Conservation (phyloP, 2,113 vertebrate genomes). For the Acrocephalus arundinaceus region DNA sequence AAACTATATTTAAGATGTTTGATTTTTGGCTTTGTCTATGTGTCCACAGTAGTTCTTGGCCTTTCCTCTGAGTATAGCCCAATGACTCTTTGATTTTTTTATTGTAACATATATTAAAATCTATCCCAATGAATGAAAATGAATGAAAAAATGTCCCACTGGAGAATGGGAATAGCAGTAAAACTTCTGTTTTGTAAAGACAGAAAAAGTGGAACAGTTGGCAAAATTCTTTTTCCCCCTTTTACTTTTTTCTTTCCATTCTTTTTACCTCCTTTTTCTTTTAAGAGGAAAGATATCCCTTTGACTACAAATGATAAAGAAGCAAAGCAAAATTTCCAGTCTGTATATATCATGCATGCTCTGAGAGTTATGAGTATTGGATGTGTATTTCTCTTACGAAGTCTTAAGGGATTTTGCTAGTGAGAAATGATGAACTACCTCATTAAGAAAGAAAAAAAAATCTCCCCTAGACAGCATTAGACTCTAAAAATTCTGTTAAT, state of each 20-base stretch:
- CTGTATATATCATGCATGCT: background rate
- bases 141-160: too few relatives aligned
- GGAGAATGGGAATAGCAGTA: background rate
- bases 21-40: background rate
- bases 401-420: background rate
- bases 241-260: background rate
- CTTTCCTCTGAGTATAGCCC: background rate
- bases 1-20: background rate
- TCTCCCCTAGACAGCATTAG: background rate
- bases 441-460: background rate
- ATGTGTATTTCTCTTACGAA: background rate
- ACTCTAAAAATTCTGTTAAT: background rate
- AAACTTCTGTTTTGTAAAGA: background rate
- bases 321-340: background rate
- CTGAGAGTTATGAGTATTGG: background rate
- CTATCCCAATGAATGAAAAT: background rate
- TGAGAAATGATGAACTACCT: background rate
- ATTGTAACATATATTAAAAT: background rate
- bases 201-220: background rate
- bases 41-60: background rate
- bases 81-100: background rate
- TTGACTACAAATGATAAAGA: background rate
- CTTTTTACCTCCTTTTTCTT: background rate
- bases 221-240: background rate
- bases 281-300: background rate